These are phyloP conservation scores for Schizopygopsis pylzovi DNA, from an alignment of 2,797 vertebrate species.

Conservation along the genomic window DNA sequence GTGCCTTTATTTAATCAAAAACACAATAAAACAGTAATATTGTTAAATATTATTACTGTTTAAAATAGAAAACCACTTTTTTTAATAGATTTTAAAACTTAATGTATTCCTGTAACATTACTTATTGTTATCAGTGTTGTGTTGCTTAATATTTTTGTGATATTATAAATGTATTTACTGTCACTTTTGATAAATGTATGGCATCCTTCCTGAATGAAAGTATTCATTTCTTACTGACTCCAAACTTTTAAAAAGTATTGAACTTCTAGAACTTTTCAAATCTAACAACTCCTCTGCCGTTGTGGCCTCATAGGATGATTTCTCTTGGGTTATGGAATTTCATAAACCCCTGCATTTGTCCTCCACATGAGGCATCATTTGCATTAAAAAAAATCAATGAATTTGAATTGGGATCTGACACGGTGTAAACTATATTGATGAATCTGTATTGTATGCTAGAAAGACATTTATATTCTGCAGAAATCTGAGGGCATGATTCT, in stretches of 20 bases:
- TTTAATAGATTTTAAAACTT: neutral
- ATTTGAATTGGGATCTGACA: neutral
- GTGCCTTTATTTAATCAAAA: neutral
- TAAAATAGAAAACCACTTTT: neutral
- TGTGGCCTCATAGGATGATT: neutral
- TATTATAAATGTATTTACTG: neutral
- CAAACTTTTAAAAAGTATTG: neutral
- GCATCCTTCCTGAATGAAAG: too few species aligned
- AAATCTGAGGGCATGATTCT: neutral
- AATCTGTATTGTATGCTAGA: neutral
- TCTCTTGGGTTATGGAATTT: neutral
- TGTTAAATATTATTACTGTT: neutral
- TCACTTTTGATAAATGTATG: neutral
- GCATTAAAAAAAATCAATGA: neutral
- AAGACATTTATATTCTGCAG: neutral
- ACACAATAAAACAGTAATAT: neutral
- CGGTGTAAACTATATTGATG: neutral
- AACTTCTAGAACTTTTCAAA: neutral
- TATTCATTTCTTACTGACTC: too few species aligned
- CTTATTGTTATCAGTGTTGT: neutral
- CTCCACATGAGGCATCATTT: neutral
- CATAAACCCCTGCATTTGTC: neutral
- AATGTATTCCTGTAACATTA: neutral
- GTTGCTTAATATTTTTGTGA: neutral
- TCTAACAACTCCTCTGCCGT: too few species aligned